Conservation (phyloP, 2,797 vertebrate genomes). For the Pogoniulus pusillus region DNA sequence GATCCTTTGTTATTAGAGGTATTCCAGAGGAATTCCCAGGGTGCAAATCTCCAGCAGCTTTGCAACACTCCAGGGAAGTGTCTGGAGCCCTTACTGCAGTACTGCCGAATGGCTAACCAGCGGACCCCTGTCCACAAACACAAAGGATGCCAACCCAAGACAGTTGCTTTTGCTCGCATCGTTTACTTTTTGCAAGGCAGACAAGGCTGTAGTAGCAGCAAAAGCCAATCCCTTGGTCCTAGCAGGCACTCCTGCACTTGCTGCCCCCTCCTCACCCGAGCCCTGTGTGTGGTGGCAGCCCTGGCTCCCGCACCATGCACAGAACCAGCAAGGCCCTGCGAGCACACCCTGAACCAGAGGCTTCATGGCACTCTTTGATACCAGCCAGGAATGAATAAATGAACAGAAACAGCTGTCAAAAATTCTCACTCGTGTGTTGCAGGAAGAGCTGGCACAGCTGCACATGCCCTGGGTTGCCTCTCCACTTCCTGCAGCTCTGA, state of each 20-base stretch:
- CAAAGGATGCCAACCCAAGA: background rate
- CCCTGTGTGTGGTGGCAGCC: background rate
- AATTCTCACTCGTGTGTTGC: background rate
- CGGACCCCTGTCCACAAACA: background rate
- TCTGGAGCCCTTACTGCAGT: background rate
- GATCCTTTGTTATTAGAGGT: background rate
- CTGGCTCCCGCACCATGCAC: background rate
- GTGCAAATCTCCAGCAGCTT: background rate
- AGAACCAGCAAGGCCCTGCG: background rate
- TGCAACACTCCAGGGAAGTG: background rate
- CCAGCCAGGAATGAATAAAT: slow-evolving; percentile 23
- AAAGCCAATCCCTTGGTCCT: background rate
- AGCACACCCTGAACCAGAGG: background rate
- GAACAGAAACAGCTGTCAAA: background rate
- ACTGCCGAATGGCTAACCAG: background rate
- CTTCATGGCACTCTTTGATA: background rate
- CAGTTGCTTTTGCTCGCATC: background rate
- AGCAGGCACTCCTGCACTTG: background rate
- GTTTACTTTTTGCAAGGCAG: background rate
- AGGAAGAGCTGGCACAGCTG: background rate
- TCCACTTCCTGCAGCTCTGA: background rate
- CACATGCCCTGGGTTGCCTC: background rate
- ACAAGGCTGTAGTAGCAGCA: background rate
- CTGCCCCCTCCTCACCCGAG: background rate
- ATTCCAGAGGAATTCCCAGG: background rate